Evolutionary conservation across 2,888 invertebrate species (phyloP).

Genomic region (Phaedon cochleariae): DNA sequence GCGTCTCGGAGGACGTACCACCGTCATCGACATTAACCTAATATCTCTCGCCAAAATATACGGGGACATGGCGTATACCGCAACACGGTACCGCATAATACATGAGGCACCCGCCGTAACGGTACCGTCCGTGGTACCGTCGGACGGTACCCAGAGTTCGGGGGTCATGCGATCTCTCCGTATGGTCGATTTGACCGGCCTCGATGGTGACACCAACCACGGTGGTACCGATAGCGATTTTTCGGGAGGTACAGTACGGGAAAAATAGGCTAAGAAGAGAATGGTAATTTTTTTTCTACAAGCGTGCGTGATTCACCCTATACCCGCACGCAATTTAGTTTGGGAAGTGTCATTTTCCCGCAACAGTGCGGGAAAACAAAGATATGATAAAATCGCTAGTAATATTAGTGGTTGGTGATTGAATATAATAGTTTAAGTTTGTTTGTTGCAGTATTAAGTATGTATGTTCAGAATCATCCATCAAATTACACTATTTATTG

Average conservation of each 20-base stretch:
- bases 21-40: constrained; percentile 33
- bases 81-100: constrained; percentile 30
- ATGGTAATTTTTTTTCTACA: neutral
- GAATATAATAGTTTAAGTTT: no score
- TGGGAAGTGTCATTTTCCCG: no score
- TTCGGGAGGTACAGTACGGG: constrained; percentile 27
- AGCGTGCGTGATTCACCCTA: no score
- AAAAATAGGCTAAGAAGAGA: neutral
- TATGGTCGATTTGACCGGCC: no score
- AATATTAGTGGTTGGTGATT: no score
- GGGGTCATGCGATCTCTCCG: constrained; percentile 38
- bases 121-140: constrained; percentile 13
- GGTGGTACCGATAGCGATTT: constrained; percentile 5
- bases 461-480: no score
- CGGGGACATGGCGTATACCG: constrained; percentile 33
- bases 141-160: constrained; percentile 35
- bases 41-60: constrained; percentile 42
- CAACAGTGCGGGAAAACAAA: no score
- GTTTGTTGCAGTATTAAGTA: no score
- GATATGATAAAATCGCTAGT: no score
- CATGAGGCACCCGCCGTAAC: constrained; percentile 18
- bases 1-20: neutral
- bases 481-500: no score
- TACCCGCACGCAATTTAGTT: no score
- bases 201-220: constrained; percentile 28